Conservation (phyloP, 2,888 invertebrate species). For the Ornithoptera priamus region DNA sequence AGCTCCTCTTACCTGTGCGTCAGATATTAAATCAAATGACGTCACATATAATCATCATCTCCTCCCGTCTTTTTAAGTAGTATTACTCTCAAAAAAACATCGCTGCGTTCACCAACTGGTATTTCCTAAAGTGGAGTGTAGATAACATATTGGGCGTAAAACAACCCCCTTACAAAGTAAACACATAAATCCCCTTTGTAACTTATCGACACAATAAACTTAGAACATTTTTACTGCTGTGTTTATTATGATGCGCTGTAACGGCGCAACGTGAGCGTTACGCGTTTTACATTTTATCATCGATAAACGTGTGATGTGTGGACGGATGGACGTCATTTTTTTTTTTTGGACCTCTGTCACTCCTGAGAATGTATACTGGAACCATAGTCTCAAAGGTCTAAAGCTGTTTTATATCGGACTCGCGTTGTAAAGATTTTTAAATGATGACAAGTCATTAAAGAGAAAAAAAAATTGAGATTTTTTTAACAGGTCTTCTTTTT, state of each 20-base stretch:
- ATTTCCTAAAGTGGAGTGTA: conserved; percentile 5
- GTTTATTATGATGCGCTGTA: conserved; percentile 38
- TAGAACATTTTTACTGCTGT: conserved; percentile 35
- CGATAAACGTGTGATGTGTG: conserved; percentile 25
- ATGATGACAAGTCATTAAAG: too few relatives aligned
- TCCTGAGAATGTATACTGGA: background rate
- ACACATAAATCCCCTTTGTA: conserved; percentile 28
- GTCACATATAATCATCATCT: too few relatives aligned
- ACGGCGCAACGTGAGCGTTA: conserved; percentile 24
- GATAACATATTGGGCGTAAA: background rate
- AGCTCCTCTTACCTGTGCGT: too few relatives aligned
- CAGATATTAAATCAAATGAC: too few relatives aligned
- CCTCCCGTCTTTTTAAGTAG: too few relatives aligned
- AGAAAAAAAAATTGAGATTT: too few relatives aligned
- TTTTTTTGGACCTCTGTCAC: background rate
- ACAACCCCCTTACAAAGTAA: conserved; percentile 20
- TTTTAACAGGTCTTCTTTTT: too few relatives aligned
- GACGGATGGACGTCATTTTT: conserved; percentile 6
- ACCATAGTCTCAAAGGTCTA: background rate
- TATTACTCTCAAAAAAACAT: too few relatives aligned
- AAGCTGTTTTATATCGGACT: too few relatives aligned
- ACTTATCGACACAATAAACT: conserved; percentile 30
- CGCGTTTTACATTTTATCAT: conserved; percentile 27
- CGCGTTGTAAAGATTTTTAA: too few relatives aligned
- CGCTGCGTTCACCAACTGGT: too few relatives aligned